Base-by-base conservation (phyloP, 2,113 vertebrate genomes). In the Synodontis membranacea region DNA sequence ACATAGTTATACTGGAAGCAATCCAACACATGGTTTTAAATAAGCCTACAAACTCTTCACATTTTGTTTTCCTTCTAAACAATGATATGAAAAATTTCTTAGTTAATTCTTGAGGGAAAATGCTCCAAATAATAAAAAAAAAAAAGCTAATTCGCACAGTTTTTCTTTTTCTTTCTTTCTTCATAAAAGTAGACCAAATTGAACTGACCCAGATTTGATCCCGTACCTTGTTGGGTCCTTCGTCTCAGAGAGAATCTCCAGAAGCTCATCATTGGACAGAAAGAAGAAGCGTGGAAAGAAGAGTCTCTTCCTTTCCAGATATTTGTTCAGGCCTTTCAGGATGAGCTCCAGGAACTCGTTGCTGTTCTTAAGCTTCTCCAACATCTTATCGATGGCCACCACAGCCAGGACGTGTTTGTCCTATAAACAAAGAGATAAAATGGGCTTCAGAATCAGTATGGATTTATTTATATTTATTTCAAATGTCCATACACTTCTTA, bases 241-340 rank as follows among this genome's bases (percentile, higher is more conserved):
- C 79, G 97, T 98, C 90, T 98, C 97, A 10, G 97, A 97, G 1
- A 98, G 95, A 88, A 98, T 98, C 93, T 97, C 96, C 86, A 98
- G 95, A 64, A 98, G 94, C 91, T 98, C 97, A 80, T 98, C 97
- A 15, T 98, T 98, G 28, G 97, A 98, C 72, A 97, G 91, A 92
- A 98, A 98, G 91, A 98, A 98, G 93, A 98, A 98, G 70, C 97
- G 94, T 28, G 97, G 97, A 75, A 98, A 98, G 89, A 91, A 97
- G 6, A 98, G 95, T 14, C 96, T 95, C 79, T 97, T 97, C 93
- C 96, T 98, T 90, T 97, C 97, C 91, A 98, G 91, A 90, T 98
- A 97, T 83, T 96, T 95, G 88, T 97, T 98, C n/a, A 98, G 96
- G 84, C 97, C 96, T 90, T 97, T 97, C 42, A 98, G 94, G 90